phyloP scores from a whole-genome alignment of 1,140 invertebrate genomes.

The Heliconius hermathena region DNA sequence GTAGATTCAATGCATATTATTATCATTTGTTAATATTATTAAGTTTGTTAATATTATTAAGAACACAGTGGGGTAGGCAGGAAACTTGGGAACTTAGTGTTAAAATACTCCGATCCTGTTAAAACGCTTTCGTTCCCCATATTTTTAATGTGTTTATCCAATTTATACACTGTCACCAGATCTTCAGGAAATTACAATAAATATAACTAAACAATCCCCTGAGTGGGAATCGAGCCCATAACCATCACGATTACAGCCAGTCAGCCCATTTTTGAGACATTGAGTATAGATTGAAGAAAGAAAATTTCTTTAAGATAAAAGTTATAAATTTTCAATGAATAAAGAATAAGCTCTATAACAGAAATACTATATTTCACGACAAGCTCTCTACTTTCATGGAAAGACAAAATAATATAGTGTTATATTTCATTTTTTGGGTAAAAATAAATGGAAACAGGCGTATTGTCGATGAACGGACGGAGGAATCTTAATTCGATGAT shows the following conservation, averaged over 20 bases:
- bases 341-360: background rate
- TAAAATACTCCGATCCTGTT: too few species aligned
- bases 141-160: too few species aligned
- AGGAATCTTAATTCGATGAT: too few species aligned
- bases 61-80: too few species aligned
- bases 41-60: background rate
- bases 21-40: background rate
- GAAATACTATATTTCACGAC: background rate
- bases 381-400: background rate
- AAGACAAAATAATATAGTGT: background rate
- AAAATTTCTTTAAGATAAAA: background rate
- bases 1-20: constrained; percentile 2
- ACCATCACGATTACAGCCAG: too few species aligned
- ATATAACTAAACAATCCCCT: too few species aligned
- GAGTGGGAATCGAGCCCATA: too few species aligned
- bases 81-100: too few species aligned
- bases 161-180: too few species aligned
- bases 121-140: too few species aligned
- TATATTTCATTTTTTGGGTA: background rate
- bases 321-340: background rate
- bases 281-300: background rate
- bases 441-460: background rate
- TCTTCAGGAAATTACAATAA: too few species aligned
- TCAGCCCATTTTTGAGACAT: too few species aligned
- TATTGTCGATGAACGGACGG: background rate